Evolutionary conservation across 2,888 invertebrate genomes (phyloP).

Genomic region (Cerastoderma edule): DNA sequence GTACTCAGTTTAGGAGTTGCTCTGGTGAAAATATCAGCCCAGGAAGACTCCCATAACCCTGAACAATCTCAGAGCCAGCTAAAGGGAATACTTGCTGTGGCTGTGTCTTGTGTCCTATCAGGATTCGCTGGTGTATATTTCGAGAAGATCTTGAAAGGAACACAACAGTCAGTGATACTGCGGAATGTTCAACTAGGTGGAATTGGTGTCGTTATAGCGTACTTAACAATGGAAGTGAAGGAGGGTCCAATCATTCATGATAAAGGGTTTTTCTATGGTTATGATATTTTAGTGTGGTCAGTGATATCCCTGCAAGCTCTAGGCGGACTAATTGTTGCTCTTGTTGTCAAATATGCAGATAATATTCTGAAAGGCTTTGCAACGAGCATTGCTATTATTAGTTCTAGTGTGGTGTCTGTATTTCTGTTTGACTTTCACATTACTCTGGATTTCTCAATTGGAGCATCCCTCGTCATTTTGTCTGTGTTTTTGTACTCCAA

Average conservation of each 20-base stretch:
- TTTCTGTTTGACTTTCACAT: slow-evolving; percentile 95
- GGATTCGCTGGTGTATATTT: slow-evolving; percentile 99
- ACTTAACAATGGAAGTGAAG: slow-evolving; percentile 89
- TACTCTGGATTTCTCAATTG: slow-evolving; percentile 92
- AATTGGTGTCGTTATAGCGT: slow-evolving; percentile 94
- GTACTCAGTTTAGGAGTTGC: slow-evolving; percentile 84
- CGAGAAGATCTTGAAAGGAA: slow-evolving; percentile 95
- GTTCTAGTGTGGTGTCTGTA: slow-evolving; percentile 97
- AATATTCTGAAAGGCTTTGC: slow-evolving; percentile 97
- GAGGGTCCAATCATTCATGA: slow-evolving; percentile 79
- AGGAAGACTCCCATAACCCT: slow-evolving; percentile 31
- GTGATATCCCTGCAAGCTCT: slow-evolving; percentile 94
- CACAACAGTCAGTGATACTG: slow-evolving; percentile 94
- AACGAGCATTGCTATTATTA: slow-evolving; percentile 97
- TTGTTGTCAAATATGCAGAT: slow-evolving; percentile 99
- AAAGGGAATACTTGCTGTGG: slow-evolving; percentile 79
- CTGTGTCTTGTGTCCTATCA: slow-evolving; percentile 90
- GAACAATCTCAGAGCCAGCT: slow-evolving; percentile 68
- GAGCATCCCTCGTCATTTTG: slow-evolving; percentile 94
- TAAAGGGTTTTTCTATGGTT: slow-evolving; percentile 89
- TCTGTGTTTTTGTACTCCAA: slow-evolving; percentile 95
- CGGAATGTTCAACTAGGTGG: slow-evolving; percentile 98
- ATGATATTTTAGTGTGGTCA: slow-evolving; percentile 88
- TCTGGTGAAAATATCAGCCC: slow-evolving; percentile 83
- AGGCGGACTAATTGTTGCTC: slow-evolving; percentile 97